Evolutionary conservation across 2,113 vertebrate species (phyloP).

Genomic region (Prionailurus viverrinus): DNA sequence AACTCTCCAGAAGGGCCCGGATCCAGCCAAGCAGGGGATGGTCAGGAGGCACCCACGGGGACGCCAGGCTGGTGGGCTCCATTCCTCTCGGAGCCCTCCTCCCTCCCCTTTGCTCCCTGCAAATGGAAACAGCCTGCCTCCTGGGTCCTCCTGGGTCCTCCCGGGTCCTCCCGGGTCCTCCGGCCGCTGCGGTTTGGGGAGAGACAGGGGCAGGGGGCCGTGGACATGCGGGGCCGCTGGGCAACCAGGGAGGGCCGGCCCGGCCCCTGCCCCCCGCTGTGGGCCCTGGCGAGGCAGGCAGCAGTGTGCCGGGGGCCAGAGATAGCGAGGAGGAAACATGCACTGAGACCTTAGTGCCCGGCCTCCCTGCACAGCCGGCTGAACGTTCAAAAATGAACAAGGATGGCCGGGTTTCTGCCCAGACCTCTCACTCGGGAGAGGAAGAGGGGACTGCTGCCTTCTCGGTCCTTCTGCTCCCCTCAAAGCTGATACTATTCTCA

Average conservation of each 20-base stretch:
- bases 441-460: not conserved
- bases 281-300: not conserved
- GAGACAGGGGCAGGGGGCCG: not conserved
- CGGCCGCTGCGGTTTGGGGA: not conserved
- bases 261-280: accelerated
- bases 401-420: not conserved
- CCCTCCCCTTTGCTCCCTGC: not conserved
- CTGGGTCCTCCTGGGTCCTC: not conserved
- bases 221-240: conserved; percentile 63
- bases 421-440: conserved; percentile 23
- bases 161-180: not conserved
- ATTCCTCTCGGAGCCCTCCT: not conserved
- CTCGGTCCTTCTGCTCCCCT: not conserved
- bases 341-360: not conserved
- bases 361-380: accelerated
- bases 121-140: not conserved
- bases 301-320: not conserved
- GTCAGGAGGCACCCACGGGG: not conserved
- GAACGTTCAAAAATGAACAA: conserved; percentile 72
- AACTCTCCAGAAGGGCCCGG: not conserved
- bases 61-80: not conserved
- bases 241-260: not conserved
- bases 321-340: conserved; percentile 75
- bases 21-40: not conserved
- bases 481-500: not conserved